These are phyloP conservation scores for Neodon shergylaensis DNA, from an alignment of 2,113 vertebrate species.

Conservation along the genomic window DNA sequence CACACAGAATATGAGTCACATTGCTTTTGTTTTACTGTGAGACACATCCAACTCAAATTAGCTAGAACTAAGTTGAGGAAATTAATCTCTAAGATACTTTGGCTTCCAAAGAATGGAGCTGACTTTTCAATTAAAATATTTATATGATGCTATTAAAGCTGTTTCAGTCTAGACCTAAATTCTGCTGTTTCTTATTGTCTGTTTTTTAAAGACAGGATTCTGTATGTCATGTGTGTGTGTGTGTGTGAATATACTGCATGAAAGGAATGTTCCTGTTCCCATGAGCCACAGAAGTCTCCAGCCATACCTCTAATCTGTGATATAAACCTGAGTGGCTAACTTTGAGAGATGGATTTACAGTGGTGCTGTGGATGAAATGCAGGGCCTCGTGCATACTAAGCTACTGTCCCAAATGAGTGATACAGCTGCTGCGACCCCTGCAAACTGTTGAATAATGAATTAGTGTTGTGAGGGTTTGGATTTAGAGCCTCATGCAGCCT, in stretches of 20 bases:
- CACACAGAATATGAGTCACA: background rate
- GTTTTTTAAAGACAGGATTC: background rate
- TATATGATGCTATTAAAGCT: background rate
- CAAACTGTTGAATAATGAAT: background rate
- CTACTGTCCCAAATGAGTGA: background rate
- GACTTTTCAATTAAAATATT: background rate
- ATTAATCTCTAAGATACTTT: background rate
- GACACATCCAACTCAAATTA: background rate
- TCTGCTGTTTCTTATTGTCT: background rate
- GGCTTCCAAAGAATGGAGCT: background rate
- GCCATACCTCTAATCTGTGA: background rate
- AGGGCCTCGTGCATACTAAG: too few species aligned
- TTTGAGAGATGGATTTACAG: background rate
- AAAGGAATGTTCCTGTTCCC: background rate
- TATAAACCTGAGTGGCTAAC: background rate
- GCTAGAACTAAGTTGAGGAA: background rate
- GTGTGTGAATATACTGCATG: background rate
- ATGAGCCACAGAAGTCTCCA: background rate
- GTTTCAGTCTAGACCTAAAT: background rate
- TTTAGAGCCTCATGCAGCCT: background rate
- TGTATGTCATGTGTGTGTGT: background rate
- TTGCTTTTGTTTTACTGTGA: conserved; percentile 12
- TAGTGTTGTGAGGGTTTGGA: background rate
- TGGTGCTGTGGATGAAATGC: background rate
- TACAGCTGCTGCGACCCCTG: background rate